phyloP scores from a whole-genome alignment of 2,888 invertebrate genomes.

The Megalurothrips usitatus region DNA sequence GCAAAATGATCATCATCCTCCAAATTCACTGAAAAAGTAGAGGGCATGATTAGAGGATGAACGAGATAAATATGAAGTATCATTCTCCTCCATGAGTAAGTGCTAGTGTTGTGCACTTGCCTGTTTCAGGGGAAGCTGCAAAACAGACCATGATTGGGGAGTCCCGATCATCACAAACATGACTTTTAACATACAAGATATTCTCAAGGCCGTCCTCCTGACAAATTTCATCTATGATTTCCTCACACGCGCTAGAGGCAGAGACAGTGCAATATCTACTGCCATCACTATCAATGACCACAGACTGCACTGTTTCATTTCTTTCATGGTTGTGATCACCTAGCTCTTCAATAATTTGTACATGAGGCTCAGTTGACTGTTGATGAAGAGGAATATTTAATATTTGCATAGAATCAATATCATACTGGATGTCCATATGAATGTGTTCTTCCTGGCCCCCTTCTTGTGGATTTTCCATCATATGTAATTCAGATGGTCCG shows the following conservation, averaged over 20 bases:
- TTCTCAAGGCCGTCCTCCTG: neutral
- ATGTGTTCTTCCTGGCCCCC: neutral
- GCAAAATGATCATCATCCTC: neutral
- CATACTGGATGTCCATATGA: neutral
- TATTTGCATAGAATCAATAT: constrained; percentile 8
- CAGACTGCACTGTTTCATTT: neutral
- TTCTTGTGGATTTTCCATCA: neutral
- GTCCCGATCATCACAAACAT: neutral
- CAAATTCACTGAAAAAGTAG: neutral
- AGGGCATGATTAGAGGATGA: neutral
- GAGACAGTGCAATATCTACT: neutral
- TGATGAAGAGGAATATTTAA: neutral
- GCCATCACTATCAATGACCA: neutral
- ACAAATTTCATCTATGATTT: neutral
- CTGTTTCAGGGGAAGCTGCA: neutral
- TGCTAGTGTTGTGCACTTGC: neutral
- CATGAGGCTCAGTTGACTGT: neutral
- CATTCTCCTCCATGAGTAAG: neutral
- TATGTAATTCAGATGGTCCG: neutral
- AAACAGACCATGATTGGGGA: neutral
- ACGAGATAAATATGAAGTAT: neutral
- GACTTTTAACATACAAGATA: neutral
- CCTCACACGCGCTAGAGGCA: neutral
- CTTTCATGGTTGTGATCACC: neutral
- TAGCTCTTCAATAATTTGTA: neutral